Base-by-base conservation (phyloP, 1,140 invertebrate genomes). In the Paracyclopina nana region DNA sequence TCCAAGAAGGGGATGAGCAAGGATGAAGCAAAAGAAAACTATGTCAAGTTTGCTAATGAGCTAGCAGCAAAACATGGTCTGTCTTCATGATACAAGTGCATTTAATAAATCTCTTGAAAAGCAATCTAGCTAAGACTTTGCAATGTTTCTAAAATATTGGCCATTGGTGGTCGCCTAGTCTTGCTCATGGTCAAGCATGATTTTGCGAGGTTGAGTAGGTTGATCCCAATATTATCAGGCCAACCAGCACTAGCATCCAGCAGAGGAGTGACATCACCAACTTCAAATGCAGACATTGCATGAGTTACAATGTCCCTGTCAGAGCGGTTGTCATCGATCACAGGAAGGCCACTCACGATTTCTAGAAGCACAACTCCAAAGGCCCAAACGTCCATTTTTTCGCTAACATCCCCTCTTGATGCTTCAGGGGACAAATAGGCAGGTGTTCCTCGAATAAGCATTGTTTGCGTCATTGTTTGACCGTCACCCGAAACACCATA, bases 21-120 rank as follows among this genome's bases (percentile, higher is more conserved):
- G 62, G 82, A 87, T n/a, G 75, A 74, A 38, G 87, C 88, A n/a
- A 82, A 84, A 65, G 71, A 79, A 60, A 70, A 77, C 6, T 95
- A 95, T 65, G 72, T 94, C 53, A 71, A 70, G 6, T 79, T 81
- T 62, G 83, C 77, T 0, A 70, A 77, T 46, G 61, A 71, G 57
- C 68, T 87, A 18, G 46, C 57, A 27, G 46, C 12, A n/a, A 48
- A 48, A 30, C 45, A 48, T 48, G 45, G 52, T n/a, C n/a, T n/a
- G n/a, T n/a, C n/a, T n/a, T n/a, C n/a, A n/a, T n/a, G n/a, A n/a
- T n/a, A n/a, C n/a, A n/a, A n/a, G n/a, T n/a, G n/a, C n/a, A n/a
- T n/a, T n/a, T n/a, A n/a, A n/a, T n/a, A n/a, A n/a, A n/a, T n/a
- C n/a, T n/a, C n/a, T n/a, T n/a, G n/a, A n/a, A n/a, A n/a, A n/a